Evolutionary conservation across 2,113 vertebrate species (phyloP), one percentile per base, ranked within the genome.

Genomic region (Sinocyclocheilus maitianheensis): DNA sequence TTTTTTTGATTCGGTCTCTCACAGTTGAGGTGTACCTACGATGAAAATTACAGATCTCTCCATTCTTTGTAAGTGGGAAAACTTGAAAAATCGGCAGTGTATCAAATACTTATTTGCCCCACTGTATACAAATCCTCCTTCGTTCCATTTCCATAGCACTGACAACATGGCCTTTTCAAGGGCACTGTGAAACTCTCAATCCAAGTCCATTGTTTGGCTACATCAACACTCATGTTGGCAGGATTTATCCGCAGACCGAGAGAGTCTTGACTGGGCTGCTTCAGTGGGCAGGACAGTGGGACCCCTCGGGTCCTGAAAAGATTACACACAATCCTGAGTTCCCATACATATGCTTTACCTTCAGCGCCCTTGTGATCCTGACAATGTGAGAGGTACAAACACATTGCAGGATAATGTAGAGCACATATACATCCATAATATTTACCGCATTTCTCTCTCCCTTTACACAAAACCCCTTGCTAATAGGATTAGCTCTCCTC

Each of bases 271-370:
- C 74, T 26, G 14, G 34, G 43, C 26, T 22, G 37, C n/a, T 63
- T 51, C 34, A 63, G 1, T n/a, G 58, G 24, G 3, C 37, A 60
- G 16, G 37, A 77, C 16, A 48, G 58, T 40, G 55, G 40, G 34
- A 40, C 9, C 79, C 60, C 79, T 83, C 26, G 0, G 65, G 46
- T 72, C 81, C 30, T 74, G 48, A 58, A 74, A 5, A 74, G 26
- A 74, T 83, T 26, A 63, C 18, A 63, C 75, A 79, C 89, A 87
- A 88, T 85, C 82, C 86, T 91, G 5, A 77, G 4, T 34, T 78
- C 37, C 84, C 3, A 4, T 75, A 60, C 20, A 13, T 55, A 46
- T 85, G 9, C 34, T 65, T 65, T 58, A 83, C 74, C 30, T 71
- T 80, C 30, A 53, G 43, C 3, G 40, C 40, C n/a, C 53, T 81